Evolutionary conservation across 1,140 invertebrate genomes (phyloP), one percentile per base, ranked within the genome.

Genomic region (Oreohelix idahoensis): DNA sequence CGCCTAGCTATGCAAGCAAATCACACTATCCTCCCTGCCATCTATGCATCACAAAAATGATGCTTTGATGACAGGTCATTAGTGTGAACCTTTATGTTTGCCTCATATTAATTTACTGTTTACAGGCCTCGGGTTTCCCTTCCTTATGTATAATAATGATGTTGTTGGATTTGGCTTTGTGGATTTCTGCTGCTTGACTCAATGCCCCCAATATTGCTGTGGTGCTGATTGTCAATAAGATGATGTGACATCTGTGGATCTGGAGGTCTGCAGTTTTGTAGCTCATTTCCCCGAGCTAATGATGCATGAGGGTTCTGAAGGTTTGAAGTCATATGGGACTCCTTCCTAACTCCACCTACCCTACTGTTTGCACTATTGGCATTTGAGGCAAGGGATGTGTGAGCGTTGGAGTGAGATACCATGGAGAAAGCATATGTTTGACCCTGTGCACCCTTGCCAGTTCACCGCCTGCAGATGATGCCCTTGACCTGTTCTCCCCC

Each of bases 341-440:
- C 84, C 38, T 85, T 85, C 63, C 84, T 81, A 45, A 85, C 84
- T 38, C 84, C 84, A 35, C 84, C 73, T 0, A 85, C 77, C 13
- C 84, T 76, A 35, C 81, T 85, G 80, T 85, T 83, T 29, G 80
- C 76, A 42, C 51, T 75, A 42, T 42, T 80, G 35, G 71, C 15
- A 35, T 17, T 51, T 15, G 80, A 83, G 20, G 69, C 63, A 20
- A 78, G 32, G 5, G 80, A 82, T 13, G 63, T 76, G 39, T 82
- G 75, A 38, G 80, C 78, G 23, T 29, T 73, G n/a, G 76, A 69
- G 32, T 81, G 45, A 17, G 80, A 83, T 26, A 51, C 32, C 49
- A 74, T 53, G 11, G 73, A 20, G 8, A 63, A 36, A 17, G 11
- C 38, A 29, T 36, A 26, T 5, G n/a, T 35, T 0, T 29, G 29